Evolutionary conservation across 2,888 invertebrate species (phyloP).

Genomic region (Torymus auratus): DNA sequence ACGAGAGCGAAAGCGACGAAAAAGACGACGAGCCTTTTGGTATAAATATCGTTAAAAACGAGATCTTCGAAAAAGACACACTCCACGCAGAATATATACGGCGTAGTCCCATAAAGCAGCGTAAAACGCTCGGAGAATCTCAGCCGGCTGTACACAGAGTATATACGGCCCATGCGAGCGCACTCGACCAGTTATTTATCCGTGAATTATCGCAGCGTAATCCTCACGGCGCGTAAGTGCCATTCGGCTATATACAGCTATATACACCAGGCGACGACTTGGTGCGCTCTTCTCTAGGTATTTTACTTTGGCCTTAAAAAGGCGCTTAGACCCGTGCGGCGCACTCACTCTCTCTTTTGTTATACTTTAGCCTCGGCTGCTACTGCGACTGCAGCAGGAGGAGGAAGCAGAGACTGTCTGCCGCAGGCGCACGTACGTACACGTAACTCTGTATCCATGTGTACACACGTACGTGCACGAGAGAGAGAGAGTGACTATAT

Average conservation of each 20-base stretch:
- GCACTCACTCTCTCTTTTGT: constrained; percentile 32
- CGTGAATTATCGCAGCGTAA: constrained; percentile 51
- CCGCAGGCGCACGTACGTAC: constrained; percentile 36
- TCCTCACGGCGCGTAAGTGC: constrained; percentile 24
- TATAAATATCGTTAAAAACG: constrained; percentile 22
- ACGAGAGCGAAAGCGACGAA: too few species aligned
- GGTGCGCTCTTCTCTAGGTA: constrained; percentile 3
- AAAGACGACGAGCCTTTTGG: too few species aligned
- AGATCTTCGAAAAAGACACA: constrained; percentile 29
- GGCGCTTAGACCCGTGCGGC: neutral
- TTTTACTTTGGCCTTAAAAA: constrained; percentile 39
- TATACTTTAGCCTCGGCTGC: constrained; percentile 26
- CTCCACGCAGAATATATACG: neutral
- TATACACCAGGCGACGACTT: neutral
- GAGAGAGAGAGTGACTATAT: constrained; percentile 1
- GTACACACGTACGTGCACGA: constrained; percentile 15
- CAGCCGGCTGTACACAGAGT: neutral
- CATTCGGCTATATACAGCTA: constrained; percentile 7
- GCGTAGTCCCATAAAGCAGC: constrained; percentile 18
- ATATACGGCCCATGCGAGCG: neutral
- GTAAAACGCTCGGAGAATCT: constrained; percentile 28
- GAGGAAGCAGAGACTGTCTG: constrained; percentile 51
- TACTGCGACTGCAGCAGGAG: too few species aligned
- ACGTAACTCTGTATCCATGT: constrained; percentile 31
- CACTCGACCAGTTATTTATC: constrained; percentile 55